Percentiles rank a stretch among this genome's conserved stretches.
phyloP scores from a whole-genome alignment of 2,797 vertebrate species.

The Ambastaia sidthimunki region DNA sequence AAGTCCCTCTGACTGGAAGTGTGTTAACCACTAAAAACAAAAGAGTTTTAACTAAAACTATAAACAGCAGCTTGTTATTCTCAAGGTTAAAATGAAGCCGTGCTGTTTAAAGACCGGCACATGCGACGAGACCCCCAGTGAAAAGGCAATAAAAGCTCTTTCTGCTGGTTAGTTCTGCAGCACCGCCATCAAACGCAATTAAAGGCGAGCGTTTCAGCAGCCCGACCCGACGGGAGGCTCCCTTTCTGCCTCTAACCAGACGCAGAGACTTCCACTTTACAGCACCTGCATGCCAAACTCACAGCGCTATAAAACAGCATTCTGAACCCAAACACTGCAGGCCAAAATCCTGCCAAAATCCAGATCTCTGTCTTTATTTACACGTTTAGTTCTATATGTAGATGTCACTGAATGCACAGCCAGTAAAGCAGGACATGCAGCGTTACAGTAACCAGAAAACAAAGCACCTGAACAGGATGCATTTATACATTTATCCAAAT shows the following conservation, averaged over 20 bases:
- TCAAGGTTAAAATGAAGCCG: slow-evolving; percentile 40
- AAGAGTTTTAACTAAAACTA: slow-evolving; percentile 35
- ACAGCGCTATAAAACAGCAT: slow-evolving; percentile 56
- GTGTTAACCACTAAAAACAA: slow-evolving; percentile 30
- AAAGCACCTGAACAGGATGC: no score
- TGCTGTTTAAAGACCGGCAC: slow-evolving; percentile 44
- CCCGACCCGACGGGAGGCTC: slow-evolving; percentile 42
- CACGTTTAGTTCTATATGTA: slow-evolving; percentile 33
- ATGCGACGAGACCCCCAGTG: slow-evolving; percentile 43
- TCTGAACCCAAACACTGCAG: slow-evolving; percentile 45
- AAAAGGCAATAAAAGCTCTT: slow-evolving; percentile 53
- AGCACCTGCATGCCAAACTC: slow-evolving; percentile 59
- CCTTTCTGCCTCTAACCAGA: slow-evolving; percentile 40
- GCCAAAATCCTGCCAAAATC: slow-evolving; percentile 47
- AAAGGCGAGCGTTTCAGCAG: slow-evolving; percentile 51
- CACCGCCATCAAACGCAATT: slow-evolving; percentile 56
- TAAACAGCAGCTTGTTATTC: slow-evolving; percentile 46
- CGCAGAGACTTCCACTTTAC: slow-evolving; percentile 53
- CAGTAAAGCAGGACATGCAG: no score
- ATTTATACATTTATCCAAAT: no score
- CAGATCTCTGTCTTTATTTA: slow-evolving; percentile 27
- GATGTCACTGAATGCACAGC: not conserved
- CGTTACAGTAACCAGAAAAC: no score
- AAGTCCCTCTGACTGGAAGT: not conserved
- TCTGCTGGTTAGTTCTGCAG: slow-evolving; percentile 47